These are phyloP conservation scores for Sebastiscus albofasciatus DNA, from an alignment of 2,797 vertebrate genomes.

Conservation along the genomic window DNA sequence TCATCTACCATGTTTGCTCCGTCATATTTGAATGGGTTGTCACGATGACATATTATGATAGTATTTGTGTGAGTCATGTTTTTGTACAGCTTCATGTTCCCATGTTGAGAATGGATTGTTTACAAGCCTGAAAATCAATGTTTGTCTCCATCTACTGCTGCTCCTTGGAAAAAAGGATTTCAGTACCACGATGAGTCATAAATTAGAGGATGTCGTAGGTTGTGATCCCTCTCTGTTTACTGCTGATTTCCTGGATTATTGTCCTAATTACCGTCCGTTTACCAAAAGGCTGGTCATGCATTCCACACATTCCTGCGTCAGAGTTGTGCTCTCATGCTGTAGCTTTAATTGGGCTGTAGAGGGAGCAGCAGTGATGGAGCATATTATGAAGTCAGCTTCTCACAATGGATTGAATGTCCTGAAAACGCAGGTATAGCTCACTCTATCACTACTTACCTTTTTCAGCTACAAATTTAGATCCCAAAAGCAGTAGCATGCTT, in stretches of 20 bases:
- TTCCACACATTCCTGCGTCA: conserved; percentile 55
- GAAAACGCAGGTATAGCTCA: neutral
- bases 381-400: neutral
- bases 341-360: conserved; percentile 41
- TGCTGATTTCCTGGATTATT: neutral
- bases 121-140: neutral
- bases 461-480: neutral
- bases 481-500: neutral
- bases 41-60: neutral
- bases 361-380: conserved; percentile 34
- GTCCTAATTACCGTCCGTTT: neutral
- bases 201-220: neutral
- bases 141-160: conserved; percentile 56
- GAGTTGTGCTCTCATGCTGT: neutral
- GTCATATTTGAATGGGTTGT: neutral
- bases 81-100: neutral
- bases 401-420: neutral
- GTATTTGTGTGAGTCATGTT: conserved; percentile 41
- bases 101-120: neutral
- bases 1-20: neutral
- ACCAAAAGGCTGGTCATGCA: conserved; percentile 10
- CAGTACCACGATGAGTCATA: neutral
- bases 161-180: neutral
- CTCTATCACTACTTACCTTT: neutral
- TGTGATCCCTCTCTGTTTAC: conserved; percentile 6